phyloP scores from a whole-genome alignment of 2,113 vertebrate genomes.

The Sminthopsis crassicaudata region DNA sequence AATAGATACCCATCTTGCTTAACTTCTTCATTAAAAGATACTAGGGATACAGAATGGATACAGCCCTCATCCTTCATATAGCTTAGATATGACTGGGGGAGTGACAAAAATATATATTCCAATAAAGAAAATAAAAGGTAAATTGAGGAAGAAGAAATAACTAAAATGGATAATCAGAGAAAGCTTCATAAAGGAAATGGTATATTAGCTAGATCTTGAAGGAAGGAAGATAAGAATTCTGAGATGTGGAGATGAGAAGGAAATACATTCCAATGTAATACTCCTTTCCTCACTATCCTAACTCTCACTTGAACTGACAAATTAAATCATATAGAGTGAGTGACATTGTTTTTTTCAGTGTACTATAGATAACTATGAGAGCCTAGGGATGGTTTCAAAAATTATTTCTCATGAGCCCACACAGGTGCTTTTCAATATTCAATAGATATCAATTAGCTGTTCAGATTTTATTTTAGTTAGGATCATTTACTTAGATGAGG shows the following conservation, averaged over 20 bases:
- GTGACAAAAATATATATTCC: too few species aligned
- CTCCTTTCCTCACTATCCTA: not conserved
- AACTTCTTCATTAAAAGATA: not conserved
- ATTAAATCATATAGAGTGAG: not conserved
- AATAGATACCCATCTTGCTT: not conserved
- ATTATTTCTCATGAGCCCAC: not conserved
- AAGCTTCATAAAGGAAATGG: too few species aligned
- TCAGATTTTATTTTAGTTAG: not conserved
- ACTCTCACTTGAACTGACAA: not conserved
- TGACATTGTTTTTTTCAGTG: not conserved
- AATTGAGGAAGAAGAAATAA: too few species aligned
- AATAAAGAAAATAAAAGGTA: too few species aligned
- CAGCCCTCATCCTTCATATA: too few species aligned
- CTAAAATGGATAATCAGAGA: too few species aligned
- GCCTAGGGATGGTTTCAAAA: not conserved
- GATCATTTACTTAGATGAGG: not conserved
- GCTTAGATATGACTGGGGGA: too few species aligned
- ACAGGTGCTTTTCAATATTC: not conserved
- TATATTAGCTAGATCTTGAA: too few species aligned
- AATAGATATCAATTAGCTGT: not conserved
- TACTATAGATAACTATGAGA: not conserved
- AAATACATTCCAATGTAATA: not conserved
- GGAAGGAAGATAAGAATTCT: not conserved
- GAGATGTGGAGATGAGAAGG: not conserved
- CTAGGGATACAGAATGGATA: too few species aligned